Base-by-base conservation (phyloP, 2,113 vertebrate genomes). In the Micronycteris hirsuta region DNA sequence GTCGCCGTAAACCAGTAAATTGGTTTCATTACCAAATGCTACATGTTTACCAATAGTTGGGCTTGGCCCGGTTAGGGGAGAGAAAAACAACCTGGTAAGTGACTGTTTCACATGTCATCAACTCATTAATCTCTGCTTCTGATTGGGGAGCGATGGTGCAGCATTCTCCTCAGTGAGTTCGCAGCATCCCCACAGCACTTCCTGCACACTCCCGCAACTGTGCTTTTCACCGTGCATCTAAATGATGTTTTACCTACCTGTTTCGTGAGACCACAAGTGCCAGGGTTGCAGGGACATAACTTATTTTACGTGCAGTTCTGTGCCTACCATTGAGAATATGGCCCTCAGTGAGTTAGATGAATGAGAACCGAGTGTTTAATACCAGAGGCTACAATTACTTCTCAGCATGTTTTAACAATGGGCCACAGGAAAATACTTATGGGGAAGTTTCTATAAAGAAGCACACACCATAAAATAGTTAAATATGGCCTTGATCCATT, bases 11-110 rank as follows among this genome's bases (percentile, higher is more conserved):
- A 77, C 28, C 26, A 94, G 52, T 36, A 95, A 96, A 93, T 83
- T 71, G 78, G 71, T 56, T 89, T 88, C 78, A 94, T 84, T 96
- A 94, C 38, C 67, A 95, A 97, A 88, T 41, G 54, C 38, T 83
- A 80, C 36, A 68, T 88, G 41, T 93, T 94, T 93, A 83, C 61
- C 49, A 73, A 63, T 26, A 89, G 49, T 86, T 70, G 12, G 33
- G 77, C 31, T 47, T 95, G 74, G 58, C 70, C 58, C 89, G 52
- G 63, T 70, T 85, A 68, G 77, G 22, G 63, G 49, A 96, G 43
- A 91, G 74, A 86, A 87, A 93, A 86, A 82, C 14, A 71, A 71
- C 61, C 24, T 54, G 52, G 54, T 11, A 86, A 70, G 83, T 16
- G 89, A 67, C 7, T 78, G 41, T 76, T 88, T 78, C 85, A 86